Base-by-base conservation (phyloP, 2,888 invertebrate species). In the Chrysolina oricalcia region DNA sequence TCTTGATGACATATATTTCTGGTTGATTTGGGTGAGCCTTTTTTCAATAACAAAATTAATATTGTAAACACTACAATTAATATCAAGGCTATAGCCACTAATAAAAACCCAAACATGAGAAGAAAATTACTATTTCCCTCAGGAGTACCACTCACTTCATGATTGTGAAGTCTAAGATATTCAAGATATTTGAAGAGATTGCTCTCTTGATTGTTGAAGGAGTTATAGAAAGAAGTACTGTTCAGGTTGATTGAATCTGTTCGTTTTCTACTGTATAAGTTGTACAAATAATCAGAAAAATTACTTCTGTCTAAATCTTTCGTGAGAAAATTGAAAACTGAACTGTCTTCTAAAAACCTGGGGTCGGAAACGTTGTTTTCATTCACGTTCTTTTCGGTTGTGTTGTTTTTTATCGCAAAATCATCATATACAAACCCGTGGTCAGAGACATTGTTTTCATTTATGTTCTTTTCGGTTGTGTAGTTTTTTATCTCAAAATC, bases 161-260 rank as follows among this genome's bases (percentile, higher is more conserved):
- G 11, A 19, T 19, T 9, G 19, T n/a, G n/a, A 15, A n/a, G 10
- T 46, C n/a, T 8, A 5, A 59, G n/a, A 9, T 10, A 35, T 35
- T 35, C 27, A 27, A 59, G 11, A 35, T 59, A 59, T n/a, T 59
- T 59, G 59, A 59, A n/a, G 15, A 59, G n/a, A 35, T 59, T 27
- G 10, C 27, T 59, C 13, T 15, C 15, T 5, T 59, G 8, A 59
- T 59, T n/a, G 8, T 59, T 35, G 1, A 59, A 59, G 35, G n/a
- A 59, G 27, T 17, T 59, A 2, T n/a, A 59, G 8, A 17, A 35
- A n/a, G 59, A 59, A 2, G 50, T 50, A 19, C 13, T 15, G 59
- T 59, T 59, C n/a, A 59, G 15, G 15, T n/a, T n/a, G 15, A 27
- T 9, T 9, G 8, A n/a, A 35, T 27, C 59, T n/a, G 1, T 8